Evolutionary conservation across 2,113 vertebrate species (phyloP).

Genomic region (Alces alces): DNA sequence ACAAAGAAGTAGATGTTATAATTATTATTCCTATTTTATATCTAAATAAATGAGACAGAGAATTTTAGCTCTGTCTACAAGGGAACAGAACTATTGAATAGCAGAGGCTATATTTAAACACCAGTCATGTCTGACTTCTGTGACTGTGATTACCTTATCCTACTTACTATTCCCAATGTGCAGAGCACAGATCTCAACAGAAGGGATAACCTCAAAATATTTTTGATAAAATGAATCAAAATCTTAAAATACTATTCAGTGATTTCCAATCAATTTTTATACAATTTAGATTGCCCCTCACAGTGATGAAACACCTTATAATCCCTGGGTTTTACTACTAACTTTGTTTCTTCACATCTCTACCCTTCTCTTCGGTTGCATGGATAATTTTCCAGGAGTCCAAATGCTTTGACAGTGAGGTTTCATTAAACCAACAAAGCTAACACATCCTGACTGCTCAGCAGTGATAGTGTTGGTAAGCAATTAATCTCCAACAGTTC

Average conservation of each 20-base stretch:
- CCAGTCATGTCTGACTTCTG: background rate
- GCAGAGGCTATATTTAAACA: background rate
- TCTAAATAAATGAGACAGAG: background rate
- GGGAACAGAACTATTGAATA: background rate
- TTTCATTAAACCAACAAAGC: constrained; percentile 16
- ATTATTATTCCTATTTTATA: background rate
- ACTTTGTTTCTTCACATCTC: background rate
- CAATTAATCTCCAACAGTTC: constrained; percentile 66
- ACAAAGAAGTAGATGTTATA: background rate
- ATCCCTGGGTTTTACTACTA: background rate
- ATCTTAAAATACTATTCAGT: background rate
- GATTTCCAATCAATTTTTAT: background rate
- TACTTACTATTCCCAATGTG: background rate
- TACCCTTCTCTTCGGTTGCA: background rate
- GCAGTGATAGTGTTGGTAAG: constrained; percentile 50
- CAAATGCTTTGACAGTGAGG: background rate
- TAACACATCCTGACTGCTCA: constrained; percentile 32
- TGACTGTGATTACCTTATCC: background rate
- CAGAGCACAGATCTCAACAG: background rate
- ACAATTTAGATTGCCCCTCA: background rate
- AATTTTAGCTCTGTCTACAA: background rate
- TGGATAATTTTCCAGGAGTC: constrained; percentile 27
- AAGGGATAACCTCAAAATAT: background rate
- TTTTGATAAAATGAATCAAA: background rate
- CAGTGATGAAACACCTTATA: background rate